Evolutionary conservation across 2,888 invertebrate genomes (phyloP).

Genomic region (Cyaniris semiargus): DNA sequence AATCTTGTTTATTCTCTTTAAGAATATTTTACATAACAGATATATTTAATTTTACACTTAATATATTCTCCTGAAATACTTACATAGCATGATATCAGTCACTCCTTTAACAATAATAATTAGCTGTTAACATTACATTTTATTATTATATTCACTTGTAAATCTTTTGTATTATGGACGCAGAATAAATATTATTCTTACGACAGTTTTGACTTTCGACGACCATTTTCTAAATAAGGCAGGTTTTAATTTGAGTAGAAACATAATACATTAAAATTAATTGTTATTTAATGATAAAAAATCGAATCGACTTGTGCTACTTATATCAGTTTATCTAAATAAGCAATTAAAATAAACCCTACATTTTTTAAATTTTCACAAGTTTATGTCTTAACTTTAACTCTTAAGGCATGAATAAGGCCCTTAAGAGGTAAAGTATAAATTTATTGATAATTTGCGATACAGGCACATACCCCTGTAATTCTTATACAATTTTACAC

Average conservation of each 20-base stretch:
- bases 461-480: conserved; percentile 9
- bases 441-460: not conserved
- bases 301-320: too few species aligned
- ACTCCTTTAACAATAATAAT: conserved; percentile 43
- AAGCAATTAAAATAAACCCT: not conserved
- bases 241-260: not conserved
- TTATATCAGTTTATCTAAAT: too few species aligned
- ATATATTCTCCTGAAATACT: conserved; percentile 46
- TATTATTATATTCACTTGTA: conserved; percentile 12
- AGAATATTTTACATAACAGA: conserved; percentile 53
- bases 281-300: not conserved
- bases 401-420: too few species aligned
- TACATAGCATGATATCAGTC: conserved; percentile 48
- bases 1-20: conserved; percentile 59
- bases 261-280: too few species aligned
- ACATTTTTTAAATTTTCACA: not conserved
- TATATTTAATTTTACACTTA: conserved; percentile 53
- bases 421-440: not conserved
- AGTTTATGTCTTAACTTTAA: too few species aligned
- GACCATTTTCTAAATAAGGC: not conserved
- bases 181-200: not conserved
- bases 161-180: not conserved
- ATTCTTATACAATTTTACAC: conserved; percentile 1
- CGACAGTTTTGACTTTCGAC: not conserved
- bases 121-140: conserved; percentile 14